Percentiles rank a stretch among this genome's conserved stretches.
phyloP scores from a whole-genome alignment of 2,797 vertebrate species.

The Hypotaenidia philippensis region DNA sequence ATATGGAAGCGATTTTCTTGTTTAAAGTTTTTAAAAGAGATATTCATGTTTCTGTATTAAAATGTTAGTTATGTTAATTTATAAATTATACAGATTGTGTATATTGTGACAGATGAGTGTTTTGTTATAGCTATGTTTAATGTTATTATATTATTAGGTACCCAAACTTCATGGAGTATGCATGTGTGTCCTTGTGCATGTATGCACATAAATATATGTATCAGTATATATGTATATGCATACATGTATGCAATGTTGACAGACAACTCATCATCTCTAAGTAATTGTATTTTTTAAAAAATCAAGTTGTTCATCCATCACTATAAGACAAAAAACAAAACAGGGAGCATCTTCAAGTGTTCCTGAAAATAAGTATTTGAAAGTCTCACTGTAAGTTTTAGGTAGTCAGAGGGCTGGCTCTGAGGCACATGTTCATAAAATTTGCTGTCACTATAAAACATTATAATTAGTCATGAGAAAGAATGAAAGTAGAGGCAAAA shows the following conservation, averaged over 20 bases:
- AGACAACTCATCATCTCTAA: conserved; percentile 1
- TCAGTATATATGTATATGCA: not conserved
- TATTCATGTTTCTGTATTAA: not conserved
- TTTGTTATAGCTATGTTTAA: not conserved
- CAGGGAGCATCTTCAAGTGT: not conserved
- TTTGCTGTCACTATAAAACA: not conserved
- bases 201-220: not conserved
- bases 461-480: not conserved
- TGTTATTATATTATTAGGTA: not conserved
- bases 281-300: conserved; percentile 11
- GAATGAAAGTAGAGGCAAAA: not conserved
- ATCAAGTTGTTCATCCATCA: conserved; percentile 49
- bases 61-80: not conserved
- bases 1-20: not conserved
- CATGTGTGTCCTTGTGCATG: not conserved
- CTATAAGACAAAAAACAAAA: conserved; percentile 17
- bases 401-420: not conserved
- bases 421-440: not conserved
- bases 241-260: not conserved
- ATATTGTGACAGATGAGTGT: not conserved
- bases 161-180: not conserved
- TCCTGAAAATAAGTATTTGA: conserved; percentile 24
- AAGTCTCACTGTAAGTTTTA: not conserved
- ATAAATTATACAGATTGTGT: not conserved
- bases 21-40: not conserved